A percentile compares a stretch with the other conserved stretches of the same genome.
phyloP scores from a whole-genome alignment of 2,113 vertebrate genomes.

The Gavialis gangeticus region DNA sequence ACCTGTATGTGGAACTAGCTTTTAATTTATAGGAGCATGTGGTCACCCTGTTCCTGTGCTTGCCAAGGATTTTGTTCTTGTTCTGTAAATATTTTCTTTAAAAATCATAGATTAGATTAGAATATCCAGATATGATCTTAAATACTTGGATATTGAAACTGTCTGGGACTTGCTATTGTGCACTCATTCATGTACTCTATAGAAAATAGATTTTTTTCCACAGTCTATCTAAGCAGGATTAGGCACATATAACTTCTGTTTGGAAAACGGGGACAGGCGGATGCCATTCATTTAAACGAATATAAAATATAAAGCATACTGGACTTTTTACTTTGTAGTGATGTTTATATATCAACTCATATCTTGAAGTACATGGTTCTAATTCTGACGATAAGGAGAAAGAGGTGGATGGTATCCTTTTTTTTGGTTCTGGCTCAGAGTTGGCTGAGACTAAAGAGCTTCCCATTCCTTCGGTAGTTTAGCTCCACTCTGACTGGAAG shows the following conservation, averaged over 20 bases:
- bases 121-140: background rate
- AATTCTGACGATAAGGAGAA: background rate
- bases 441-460: no score
- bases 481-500: no score
- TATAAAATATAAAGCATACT: background rate
- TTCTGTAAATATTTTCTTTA: background rate
- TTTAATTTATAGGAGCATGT: background rate
- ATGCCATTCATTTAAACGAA: background rate
- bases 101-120: background rate
- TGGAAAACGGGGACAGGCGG: background rate
- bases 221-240: no score
- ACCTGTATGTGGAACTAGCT: background rate
- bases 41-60: background rate
- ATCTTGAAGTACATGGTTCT: background rate
- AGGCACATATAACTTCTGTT: background rate
- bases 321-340: fast-evolving
- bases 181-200: no score
- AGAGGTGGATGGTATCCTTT: background rate
- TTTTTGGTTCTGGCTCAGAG: no score
- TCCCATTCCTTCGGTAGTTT: no score
- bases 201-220: no score
- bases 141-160: background rate
- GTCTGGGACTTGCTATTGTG: background rate
- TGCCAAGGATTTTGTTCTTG: background rate
- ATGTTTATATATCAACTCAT: background rate